Base-by-base conservation (phyloP, 2,113 vertebrate species). In the Lamprologus speciosus region DNA sequence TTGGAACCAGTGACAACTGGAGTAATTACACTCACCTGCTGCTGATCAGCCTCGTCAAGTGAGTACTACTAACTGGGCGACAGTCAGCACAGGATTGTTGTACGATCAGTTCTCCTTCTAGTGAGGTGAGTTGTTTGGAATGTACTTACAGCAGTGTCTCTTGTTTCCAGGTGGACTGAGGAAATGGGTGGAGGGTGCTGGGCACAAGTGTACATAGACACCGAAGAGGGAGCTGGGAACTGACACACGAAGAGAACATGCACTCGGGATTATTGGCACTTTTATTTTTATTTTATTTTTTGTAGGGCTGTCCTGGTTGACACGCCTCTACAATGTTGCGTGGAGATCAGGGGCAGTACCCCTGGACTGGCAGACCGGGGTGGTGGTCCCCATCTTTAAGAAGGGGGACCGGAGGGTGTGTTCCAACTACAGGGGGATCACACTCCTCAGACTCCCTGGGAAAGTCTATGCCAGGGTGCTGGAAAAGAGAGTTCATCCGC, bases 401-500 rank as follows among this genome's bases (percentile, higher is more conserved):
- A 50, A 19, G 47, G 17, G 8, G 4, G 16, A 50, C 47, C 2
- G 4, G 4, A 50, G 6, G 35, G 4, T 37, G 0, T 37, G 35
- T 37, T 37, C 35, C 2, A 37, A 10, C 35, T 37, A 37, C 35
- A 10, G 35, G 35, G 35, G 35, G 35, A 37, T 10, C 35, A 37
- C 35, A 37, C 9, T 10, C 35, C 35, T 37, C 1, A 37, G 35
- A 1, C 35, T 37, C 35, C 9, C 9, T 0, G 35, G 35, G 35
- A 37, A 37, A 37, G 35, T 37, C 35, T 37, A 37, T 37, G 35
- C 35, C 9, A 37, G 35, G 9, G 35, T 37, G 35, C 35, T 37
- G 35, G 35, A 37, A 10, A 37, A 0, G 35, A 37, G 0, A 37
- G 9, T 37, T 10, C 9, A 0, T 37, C 9, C 9, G 9, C 9